Conservation (phyloP, 2,888 invertebrate genomes). For the Cantharis nigra region DNA sequence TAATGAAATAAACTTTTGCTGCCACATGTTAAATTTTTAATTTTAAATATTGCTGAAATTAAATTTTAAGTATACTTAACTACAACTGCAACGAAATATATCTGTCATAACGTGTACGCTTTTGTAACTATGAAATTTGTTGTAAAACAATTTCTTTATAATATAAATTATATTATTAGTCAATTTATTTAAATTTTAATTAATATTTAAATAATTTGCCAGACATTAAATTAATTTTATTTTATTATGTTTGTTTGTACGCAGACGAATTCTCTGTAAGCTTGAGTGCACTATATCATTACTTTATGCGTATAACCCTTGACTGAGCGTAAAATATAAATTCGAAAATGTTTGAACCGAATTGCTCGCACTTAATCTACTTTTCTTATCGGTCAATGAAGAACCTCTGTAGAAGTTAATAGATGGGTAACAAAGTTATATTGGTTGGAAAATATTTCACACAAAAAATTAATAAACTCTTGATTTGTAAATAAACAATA, state of each 20-base stretch:
- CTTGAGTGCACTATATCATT: too few species aligned
- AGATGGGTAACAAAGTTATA: too few species aligned
- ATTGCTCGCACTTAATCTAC: not conserved
- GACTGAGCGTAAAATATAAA: too few species aligned
- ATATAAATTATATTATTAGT: not conserved
- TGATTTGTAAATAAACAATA: not conserved
- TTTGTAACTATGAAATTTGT: not conserved
- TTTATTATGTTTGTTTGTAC: too few species aligned
- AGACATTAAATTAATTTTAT: not conserved
- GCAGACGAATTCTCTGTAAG: too few species aligned
- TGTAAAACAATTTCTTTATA: not conserved
- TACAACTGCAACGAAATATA: not conserved
- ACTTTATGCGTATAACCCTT: too few species aligned
- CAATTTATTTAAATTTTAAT: not conserved
- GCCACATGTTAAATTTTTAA: slow-evolving; percentile 18
- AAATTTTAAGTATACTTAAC: slow-evolving; percentile 1
- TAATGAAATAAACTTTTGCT: slow-evolving; percentile 18
- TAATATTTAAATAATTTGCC: not conserved
- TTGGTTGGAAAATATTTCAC: too few species aligned
- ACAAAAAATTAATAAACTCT: too few species aligned
- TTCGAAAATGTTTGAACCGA: not conserved
- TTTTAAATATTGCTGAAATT: slow-evolving; percentile 6
- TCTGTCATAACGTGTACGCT: not conserved
- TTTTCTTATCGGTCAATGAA: too few species aligned
- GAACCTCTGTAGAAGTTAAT: too few species aligned